These are phyloP conservation scores for Lasioglossum oenotherae DNA, from an alignment of 2,888 invertebrate genomes.

Conservation along the genomic window DNA sequence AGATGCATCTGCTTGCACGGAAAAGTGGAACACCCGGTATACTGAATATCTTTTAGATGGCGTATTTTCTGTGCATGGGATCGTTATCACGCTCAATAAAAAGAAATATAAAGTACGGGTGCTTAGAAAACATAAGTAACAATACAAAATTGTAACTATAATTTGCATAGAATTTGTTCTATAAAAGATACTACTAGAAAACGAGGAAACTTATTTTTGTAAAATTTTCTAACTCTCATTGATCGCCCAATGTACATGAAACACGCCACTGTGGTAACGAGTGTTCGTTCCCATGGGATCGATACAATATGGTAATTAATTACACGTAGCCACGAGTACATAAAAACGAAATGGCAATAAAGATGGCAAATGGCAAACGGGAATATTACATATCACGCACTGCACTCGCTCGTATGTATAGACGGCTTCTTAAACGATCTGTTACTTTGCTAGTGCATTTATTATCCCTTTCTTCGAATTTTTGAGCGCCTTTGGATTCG, in stretches of 20 bases:
- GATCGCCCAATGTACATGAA: not conserved
- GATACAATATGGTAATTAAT: slow-evolving; percentile 40
- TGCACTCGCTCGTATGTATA: slow-evolving; percentile 75
- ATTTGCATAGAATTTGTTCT: not conserved
- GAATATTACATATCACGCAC: slow-evolving; percentile 69
- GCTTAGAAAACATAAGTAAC: not conserved
- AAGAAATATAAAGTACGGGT: not conserved
- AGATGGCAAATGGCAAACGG: slow-evolving; percentile 67
- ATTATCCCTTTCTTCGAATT: slow-evolving; percentile 54
- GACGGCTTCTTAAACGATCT: slow-evolving; percentile 70
- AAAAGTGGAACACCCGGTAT: not conserved
- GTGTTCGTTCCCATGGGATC: slow-evolving; percentile 15
- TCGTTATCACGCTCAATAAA: not conserved
- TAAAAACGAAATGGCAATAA: slow-evolving; percentile 45
- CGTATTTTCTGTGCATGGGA: slow-evolving; percentile 13
- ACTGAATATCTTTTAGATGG: not conserved
- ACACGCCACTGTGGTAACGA: slow-evolving; percentile 23
- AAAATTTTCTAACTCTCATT: not conserved
- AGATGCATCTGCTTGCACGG: not conserved
- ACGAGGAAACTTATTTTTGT: not conserved
- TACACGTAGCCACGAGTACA: slow-evolving; percentile 50
- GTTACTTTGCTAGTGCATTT: slow-evolving; percentile 66
- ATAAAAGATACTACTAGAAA: not conserved
- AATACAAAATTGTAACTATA: not conserved
- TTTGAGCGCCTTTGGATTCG: slow-evolving; percentile 64